Evolutionary conservation across 2,888 invertebrate genomes (phyloP).

Genomic region (Muschampia staudingeri): DNA sequence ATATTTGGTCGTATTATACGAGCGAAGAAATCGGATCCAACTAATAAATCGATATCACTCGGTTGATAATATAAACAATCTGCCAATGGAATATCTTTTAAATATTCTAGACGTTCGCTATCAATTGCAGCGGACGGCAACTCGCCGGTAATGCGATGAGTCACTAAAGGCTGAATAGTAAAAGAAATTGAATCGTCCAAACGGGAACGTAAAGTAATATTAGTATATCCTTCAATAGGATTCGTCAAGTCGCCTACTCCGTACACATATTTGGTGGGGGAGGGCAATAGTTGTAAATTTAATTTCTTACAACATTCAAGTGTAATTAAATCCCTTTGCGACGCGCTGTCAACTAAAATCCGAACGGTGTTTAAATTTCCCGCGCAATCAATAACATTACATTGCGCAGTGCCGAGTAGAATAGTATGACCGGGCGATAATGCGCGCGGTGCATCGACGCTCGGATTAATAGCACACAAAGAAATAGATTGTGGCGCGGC

Average conservation of each 20-base stretch:
- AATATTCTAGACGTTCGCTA: constrained; percentile 20
- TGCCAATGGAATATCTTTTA: constrained; percentile 43
- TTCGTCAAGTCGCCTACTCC: constrained; percentile 35
- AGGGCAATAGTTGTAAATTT: constrained; percentile 32
- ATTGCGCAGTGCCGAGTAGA: constrained; percentile 30
- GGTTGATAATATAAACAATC: constrained; percentile 35
- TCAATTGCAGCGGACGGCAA: constrained; percentile 32
- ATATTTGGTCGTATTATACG: constrained; percentile 34
- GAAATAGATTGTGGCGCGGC: constrained; percentile 16
- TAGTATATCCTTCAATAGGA: constrained; percentile 42
- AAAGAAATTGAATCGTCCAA: constrained; percentile 21
- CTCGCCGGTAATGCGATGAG: constrained; percentile 36
- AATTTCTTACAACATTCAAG: constrained; percentile 39
- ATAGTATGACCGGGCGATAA: neutral
- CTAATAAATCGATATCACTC: constrained; percentile 33
- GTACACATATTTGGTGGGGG: constrained; percentile 27
- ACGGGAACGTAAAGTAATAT: constrained; percentile 30
- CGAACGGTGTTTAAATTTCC: constrained; percentile 28
- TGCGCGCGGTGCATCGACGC: constrained; percentile 5
- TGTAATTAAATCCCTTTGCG: constrained; percentile 44
- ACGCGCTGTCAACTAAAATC: constrained; percentile 33
- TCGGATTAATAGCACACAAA: constrained; percentile 18
- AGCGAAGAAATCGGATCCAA: constrained; percentile 39
- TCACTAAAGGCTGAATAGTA: constrained; percentile 34
- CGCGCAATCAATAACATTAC: constrained; percentile 20